Conservation (phyloP, 2,888 invertebrate genomes). For the Hypercompe scribonia region DNA sequence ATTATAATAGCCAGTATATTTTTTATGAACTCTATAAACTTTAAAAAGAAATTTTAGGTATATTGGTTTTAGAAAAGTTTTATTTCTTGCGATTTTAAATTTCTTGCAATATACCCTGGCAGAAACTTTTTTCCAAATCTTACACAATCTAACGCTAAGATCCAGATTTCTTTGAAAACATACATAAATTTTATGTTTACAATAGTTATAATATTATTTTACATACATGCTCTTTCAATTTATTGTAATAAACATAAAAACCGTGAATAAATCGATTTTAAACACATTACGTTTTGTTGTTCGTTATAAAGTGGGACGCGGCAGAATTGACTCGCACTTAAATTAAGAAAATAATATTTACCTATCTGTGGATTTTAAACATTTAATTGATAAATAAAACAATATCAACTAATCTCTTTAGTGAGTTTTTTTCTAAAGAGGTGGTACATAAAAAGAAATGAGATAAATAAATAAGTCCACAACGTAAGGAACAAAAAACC, state of each 20-base stretch:
- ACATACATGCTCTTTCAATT: constrained; percentile 1
- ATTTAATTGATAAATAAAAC: not conserved
- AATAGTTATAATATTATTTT: not conserved
- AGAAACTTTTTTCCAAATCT: not conserved
- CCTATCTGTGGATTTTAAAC: not conserved
- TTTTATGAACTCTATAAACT: not conserved
- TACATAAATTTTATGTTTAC: not conserved
- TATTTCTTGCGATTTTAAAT: not conserved
- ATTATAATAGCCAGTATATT: not conserved
- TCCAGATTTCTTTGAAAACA: not conserved
- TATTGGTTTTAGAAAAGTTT: not conserved
- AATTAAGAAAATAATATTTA: not conserved
- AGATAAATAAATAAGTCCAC: not conserved
- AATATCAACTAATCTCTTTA: too few species aligned
- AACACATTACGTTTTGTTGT: constrained; percentile 16
- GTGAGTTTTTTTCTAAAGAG: not conserved
- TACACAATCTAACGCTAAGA: not conserved
- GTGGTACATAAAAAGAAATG: not conserved
- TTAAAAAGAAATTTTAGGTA: not conserved
- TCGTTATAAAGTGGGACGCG: constrained; percentile 2
- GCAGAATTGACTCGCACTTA: not conserved
- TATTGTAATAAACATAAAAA: constrained; percentile 11
- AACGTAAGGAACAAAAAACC: too few species aligned
- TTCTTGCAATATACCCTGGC: not conserved
- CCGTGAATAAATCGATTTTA: constrained; percentile 24